Evolutionary conservation across 1,140 invertebrate species (phyloP).

Genomic region (Agraylea sexmaculata): DNA sequence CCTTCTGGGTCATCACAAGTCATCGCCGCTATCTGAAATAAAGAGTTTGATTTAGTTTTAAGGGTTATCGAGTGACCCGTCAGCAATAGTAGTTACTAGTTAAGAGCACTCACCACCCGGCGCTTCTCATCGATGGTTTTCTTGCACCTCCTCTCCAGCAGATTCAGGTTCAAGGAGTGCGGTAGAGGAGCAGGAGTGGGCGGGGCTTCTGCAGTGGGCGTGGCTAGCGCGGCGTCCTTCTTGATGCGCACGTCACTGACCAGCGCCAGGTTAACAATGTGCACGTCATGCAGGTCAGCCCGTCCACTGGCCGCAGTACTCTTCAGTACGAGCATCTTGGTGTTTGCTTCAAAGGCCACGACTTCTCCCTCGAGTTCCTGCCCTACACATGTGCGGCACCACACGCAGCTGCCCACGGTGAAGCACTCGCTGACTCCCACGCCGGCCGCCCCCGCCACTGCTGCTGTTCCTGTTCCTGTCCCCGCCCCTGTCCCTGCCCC

Average conservation of each 20-base stretch:
- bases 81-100: no score
- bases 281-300: constrained; percentile 67
- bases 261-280: constrained; percentile 77
- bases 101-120: constrained; percentile 48
- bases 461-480: no score
- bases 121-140: constrained; percentile 81
- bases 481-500: no score
- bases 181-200: no score
- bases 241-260: constrained; percentile 85
- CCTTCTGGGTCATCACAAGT: constrained; percentile 80
- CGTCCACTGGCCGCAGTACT: constrained; percentile 37
- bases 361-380: constrained; percentile 85
- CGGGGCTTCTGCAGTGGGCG: constrained; percentile 38
- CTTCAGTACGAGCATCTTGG: constrained; percentile 79
- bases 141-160: constrained; percentile 67
- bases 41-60: not conserved
- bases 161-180: constrained; percentile 70
- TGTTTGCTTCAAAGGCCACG: constrained; percentile 80
- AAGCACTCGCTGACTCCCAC: constrained; percentile 76
- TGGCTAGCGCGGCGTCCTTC: constrained; percentile 55
- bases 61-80: no score
- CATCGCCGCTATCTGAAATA: constrained; percentile 54
- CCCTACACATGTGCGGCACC: constrained; percentile 79
- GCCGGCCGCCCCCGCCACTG: no score
- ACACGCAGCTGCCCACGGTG: constrained; percentile 78